These are phyloP conservation scores for Chymomyza caudatula DNA, from an alignment of 2,888 invertebrate genomes.

Conservation along the genomic window DNA sequence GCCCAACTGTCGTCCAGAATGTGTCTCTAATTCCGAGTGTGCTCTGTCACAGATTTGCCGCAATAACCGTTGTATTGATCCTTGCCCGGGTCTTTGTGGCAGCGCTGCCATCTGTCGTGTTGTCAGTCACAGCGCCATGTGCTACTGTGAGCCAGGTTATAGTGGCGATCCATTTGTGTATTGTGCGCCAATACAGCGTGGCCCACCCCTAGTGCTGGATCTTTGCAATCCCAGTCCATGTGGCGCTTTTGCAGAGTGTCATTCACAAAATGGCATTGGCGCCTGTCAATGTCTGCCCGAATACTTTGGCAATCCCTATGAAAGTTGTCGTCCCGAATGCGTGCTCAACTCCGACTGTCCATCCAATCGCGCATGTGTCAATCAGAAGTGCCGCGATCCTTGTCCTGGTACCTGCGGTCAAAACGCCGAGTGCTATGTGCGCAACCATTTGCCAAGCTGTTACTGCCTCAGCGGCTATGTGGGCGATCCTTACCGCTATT, in stretches of 20 bases:
- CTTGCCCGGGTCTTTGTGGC: conserved; percentile 86
- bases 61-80: conserved; percentile 86
- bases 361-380: conserved; percentile 84
- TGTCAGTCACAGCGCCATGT: conserved; percentile 88
- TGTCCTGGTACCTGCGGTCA: conserved; percentile 88
- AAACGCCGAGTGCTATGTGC: conserved; percentile 86
- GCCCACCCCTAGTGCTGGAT: conserved; percentile 77
- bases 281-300: conserved; percentile 85
- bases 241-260: conserved; percentile 87
- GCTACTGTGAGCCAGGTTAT: conserved; percentile 81
- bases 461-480: conserved; percentile 84
- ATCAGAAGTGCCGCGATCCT: conserved; percentile 87
- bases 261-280: conserved; percentile 82
- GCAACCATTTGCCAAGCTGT: conserved; percentile 85
- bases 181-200: conserved; percentile 79
- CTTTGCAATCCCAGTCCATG: conserved; percentile 90
- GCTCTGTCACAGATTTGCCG: conserved; percentile 83
- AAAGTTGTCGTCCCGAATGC: conserved; percentile 87
- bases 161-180: conserved; percentile 77
- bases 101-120: conserved; percentile 85
- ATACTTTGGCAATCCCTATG: conserved; percentile 88
- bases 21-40: conserved; percentile 87
- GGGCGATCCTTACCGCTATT: conserved; percentile 87
- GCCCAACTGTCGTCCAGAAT: conserved; percentile 86
- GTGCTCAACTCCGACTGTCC: conserved; percentile 85